A percentile compares a stretch with the other conserved stretches of the same genome.
Conservation (phyloP, 2,888 invertebrate species). For the Aleiodes leptofemur region DNA sequence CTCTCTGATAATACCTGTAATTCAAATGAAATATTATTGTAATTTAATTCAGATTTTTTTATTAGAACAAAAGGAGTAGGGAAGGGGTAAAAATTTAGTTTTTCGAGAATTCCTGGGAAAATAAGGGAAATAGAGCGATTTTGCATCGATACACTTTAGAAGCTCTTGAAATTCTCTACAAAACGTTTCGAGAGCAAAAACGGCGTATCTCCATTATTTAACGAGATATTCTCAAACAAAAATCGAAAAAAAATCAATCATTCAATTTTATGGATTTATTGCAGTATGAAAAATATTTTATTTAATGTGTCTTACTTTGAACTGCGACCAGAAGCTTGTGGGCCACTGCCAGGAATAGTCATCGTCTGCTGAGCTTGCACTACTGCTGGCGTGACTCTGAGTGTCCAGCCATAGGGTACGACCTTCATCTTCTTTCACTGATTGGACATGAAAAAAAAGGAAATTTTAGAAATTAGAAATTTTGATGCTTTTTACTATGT, state of each 20-base stretch:
- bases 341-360: slow-evolving; percentile 84
- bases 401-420: slow-evolving; percentile 83
- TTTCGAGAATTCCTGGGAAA: not conserved
- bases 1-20: slow-evolving; percentile 82
- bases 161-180: too few relatives aligned
- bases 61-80: too few relatives aligned
- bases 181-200: not conserved
- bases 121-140: not conserved
- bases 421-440: slow-evolving; percentile 80
- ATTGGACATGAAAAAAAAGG: not conserved
- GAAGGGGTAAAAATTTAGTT: too few relatives aligned
- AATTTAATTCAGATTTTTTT: too few relatives aligned
- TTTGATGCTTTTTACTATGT: not conserved
- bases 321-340: slow-evolving; percentile 88
- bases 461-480: not conserved
- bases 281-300: not conserved
- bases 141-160: too few relatives aligned
- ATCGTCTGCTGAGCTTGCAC: slow-evolving; percentile 81
- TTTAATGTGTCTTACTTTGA: slow-evolving; percentile 76
- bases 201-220: slow-evolving; percentile 18
- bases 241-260: too few relatives aligned
- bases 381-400: slow-evolving; percentile 82
- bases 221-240: slow-evolving; percentile 2
- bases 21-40: not conserved
- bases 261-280: too few relatives aligned